A percentile compares a stretch with the other conserved stretches of the same genome.
Evolutionary conservation across 2,113 vertebrate species (phyloP).

Genomic region (Oenanthe melanoleuca): DNA sequence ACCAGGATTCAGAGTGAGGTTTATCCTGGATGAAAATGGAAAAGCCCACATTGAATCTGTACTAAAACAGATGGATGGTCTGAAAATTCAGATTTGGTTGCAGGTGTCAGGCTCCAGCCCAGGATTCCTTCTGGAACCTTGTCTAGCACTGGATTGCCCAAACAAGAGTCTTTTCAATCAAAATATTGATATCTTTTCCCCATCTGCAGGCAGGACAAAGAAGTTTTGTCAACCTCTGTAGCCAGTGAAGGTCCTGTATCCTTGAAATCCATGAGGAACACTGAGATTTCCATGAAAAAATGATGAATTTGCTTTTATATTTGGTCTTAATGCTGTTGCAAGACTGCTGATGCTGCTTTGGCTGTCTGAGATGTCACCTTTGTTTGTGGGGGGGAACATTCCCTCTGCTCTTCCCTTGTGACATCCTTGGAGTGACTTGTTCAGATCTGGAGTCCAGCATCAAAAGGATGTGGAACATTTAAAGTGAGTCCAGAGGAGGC

Average conservation of each 20-base stretch:
- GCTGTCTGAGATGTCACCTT: not conserved
- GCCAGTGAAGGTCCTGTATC: not conserved
- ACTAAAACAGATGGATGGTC: not conserved
- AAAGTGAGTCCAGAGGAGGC: not conserved
- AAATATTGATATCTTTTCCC: not conserved
- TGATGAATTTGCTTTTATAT: fast-evolving
- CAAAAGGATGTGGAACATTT: fast-evolving
- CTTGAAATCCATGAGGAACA: not conserved
- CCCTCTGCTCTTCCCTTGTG: fast-evolving
- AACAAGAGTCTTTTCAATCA: not conserved
- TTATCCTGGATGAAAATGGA: not conserved
- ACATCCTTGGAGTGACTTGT: not conserved
- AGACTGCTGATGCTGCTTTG: not conserved
- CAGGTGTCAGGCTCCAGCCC: not conserved
- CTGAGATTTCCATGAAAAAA: not conserved
- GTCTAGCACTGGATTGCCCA: fast-evolving
- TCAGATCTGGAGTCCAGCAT: too few species aligned
- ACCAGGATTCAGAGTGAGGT: not conserved
- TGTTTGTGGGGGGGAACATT: not conserved
- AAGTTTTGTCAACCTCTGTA: not conserved
- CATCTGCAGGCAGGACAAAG: not conserved
- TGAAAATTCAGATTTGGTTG: not conserved
- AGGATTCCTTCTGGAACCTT: not conserved
- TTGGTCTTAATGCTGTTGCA: not conserved
- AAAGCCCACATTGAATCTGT: fast-evolving